Percentiles rank a stretch among this genome's conserved stretches.
These are phyloP conservation scores for Plutomurus gul DNA, from an alignment of 1,140 invertebrate species.

Conservation along the genomic window DNA sequence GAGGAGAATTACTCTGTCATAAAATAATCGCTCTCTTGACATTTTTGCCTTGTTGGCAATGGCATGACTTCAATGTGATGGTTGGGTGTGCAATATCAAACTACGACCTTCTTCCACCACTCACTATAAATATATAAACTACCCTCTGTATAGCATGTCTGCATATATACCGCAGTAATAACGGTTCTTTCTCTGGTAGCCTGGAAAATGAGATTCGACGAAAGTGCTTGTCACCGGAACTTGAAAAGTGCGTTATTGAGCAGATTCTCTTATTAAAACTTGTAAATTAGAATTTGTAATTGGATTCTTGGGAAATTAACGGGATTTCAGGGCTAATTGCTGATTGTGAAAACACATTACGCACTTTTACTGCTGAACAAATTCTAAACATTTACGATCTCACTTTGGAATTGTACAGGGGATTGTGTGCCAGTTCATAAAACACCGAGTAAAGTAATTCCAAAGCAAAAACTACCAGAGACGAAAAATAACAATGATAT, in stretches of 20 bases:
- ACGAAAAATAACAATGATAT: no score
- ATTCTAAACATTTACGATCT: no score
- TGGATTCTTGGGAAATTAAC: background rate
- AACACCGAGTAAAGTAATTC: no score
- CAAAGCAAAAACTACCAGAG: no score
- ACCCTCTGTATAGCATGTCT: background rate
- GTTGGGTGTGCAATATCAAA: background rate
- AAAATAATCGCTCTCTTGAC: slow-evolving; percentile 29
- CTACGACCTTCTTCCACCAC: background rate
- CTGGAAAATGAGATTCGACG: slow-evolving; percentile 5
- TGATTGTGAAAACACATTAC: background rate
- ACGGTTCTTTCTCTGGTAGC: background rate
- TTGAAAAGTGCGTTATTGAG: background rate
- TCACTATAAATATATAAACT: background rate
- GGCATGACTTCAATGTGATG: background rate
- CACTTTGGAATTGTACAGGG: no score
- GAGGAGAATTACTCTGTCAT: slow-evolving; percentile 23
- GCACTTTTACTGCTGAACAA: no score
- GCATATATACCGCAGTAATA: background rate
- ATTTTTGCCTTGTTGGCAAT: slow-evolving; percentile 14
- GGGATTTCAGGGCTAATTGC: background rate
- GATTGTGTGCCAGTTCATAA: no score
- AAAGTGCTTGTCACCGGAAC: slow-evolving; percentile 10
- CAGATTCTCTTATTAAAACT: slow-evolving; percentile 31
- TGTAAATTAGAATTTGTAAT: slow-evolving; percentile 1